Conservation (phyloP, 2,113 vertebrate species). For the Hippocampus zosterae region DNA sequence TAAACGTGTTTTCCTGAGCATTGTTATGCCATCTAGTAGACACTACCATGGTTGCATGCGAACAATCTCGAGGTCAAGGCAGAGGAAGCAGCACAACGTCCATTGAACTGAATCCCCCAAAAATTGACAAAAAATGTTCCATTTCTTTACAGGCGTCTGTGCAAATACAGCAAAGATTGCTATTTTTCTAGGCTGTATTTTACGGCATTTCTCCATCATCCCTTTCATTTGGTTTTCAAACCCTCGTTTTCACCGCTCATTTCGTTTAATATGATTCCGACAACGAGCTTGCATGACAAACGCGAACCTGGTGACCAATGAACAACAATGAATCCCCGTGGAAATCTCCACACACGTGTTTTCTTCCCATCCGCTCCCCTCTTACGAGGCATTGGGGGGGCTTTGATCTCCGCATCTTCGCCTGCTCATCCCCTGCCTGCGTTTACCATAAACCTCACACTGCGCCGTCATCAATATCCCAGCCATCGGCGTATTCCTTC, state of each 20-base stretch:
- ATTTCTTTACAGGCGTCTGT: not conserved
- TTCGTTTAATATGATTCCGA: no score
- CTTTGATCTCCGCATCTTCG: slow-evolving; percentile 64
- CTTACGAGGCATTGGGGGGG: slow-evolving; percentile 40
- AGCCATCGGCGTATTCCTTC: slow-evolving; percentile 62
- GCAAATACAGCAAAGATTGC: no score
- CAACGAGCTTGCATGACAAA: not conserved
- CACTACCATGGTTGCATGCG: no score
- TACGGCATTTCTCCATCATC: slow-evolving; percentile 22
- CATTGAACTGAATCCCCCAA: no score
- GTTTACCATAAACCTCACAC: slow-evolving; percentile 53
- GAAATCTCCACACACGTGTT: not conserved
- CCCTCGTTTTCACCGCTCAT: not conserved
- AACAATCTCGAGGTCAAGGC: no score
- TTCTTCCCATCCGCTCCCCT: slow-evolving; percentile 14
- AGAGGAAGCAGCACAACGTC: no score
- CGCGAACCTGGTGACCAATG: not conserved
- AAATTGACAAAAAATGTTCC: no score
- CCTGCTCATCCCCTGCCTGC: slow-evolving; percentile 47
- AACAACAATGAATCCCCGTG: slow-evolving; percentile 20
- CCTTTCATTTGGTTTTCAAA: slow-evolving; percentile 13
- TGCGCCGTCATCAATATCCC: slow-evolving; percentile 67
- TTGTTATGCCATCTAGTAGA: no score
- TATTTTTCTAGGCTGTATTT: not conserved
- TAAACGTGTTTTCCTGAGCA: no score